phyloP scores from a whole-genome alignment of 2,888 invertebrate genomes.

The Meliscaeva auricollis region DNA sequence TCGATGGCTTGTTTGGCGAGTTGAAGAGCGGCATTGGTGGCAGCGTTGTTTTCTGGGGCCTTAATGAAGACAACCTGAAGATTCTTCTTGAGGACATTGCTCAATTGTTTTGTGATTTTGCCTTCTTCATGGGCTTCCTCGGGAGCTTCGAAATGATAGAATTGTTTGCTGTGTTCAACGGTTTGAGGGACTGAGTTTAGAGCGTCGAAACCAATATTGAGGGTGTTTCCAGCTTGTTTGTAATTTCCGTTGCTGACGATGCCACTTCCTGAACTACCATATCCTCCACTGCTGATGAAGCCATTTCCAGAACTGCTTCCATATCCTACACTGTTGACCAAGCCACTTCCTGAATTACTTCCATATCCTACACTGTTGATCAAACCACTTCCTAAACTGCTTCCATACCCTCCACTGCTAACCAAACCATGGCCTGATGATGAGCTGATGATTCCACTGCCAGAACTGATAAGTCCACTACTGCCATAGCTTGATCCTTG shows the following conservation, averaged over 20 bases:
- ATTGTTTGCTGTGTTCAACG: conserved; percentile 78
- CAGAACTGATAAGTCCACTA: conserved; percentile 72
- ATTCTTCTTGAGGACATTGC: conserved; percentile 78
- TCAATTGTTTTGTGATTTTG: conserved; percentile 60
- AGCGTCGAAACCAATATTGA: conserved; percentile 55
- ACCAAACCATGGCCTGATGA: not conserved
- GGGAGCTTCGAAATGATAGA: conserved; percentile 80
- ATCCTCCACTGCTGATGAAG: not conserved
- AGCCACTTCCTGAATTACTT: not conserved
- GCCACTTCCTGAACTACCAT: conserved; percentile 26
- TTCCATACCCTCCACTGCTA: not conserved
- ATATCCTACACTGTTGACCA: not conserved
- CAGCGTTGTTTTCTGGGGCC: conserved; percentile 81
- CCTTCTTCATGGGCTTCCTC: conserved; percentile 77
- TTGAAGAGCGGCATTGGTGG: conserved; percentile 81
- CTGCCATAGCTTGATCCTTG: not conserved
- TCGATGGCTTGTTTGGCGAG: conserved; percentile 81
- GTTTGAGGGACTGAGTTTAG: conserved; percentile 54
- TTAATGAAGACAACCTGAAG: conserved; percentile 82
- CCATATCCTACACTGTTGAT: not conserved
- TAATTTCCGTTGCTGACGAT: conserved; percentile 3
- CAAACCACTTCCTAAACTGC: not conserved
- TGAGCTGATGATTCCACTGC: not conserved
- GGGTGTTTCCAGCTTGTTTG: conserved; percentile 24
- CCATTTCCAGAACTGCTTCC: not conserved